A percentile compares a stretch with the other conserved stretches of the same genome.
Evolutionary conservation across 2,113 vertebrate genomes (phyloP).

Genomic region (Crotalus horridus): DNA sequence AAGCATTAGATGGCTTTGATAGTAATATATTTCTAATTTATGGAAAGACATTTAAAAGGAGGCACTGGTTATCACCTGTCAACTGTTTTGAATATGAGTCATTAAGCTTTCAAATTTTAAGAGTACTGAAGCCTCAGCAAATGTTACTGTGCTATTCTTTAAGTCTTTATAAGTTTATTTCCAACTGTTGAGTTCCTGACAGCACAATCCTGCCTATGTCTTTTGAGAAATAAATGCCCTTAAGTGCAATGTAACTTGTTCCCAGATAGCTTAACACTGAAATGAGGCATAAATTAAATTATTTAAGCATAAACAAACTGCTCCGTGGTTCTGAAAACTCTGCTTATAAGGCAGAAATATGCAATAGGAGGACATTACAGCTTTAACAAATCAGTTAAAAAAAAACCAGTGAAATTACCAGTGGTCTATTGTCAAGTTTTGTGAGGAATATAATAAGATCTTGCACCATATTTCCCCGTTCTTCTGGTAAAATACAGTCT

Average conservation of each 20-base stretch:
- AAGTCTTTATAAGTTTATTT: background rate
- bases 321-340: background rate
- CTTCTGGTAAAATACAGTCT: slow-evolving; percentile 67
- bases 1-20: background rate
- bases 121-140: background rate
- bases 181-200: background rate
- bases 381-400: background rate
- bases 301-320: background rate
- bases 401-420: slow-evolving; percentile 71
- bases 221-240: background rate
- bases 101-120: background rate
- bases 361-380: background rate
- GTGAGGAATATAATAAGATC: slow-evolving; percentile 82
- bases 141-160: background rate
- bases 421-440: slow-evolving; percentile 72
- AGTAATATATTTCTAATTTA: background rate
- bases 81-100: background rate
- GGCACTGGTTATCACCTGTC: background rate
- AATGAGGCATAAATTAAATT: background rate
- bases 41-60: background rate
- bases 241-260: background rate
- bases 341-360: background rate
- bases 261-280: background rate
- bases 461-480: slow-evolving; percentile 57
- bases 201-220: background rate